phyloP scores from a whole-genome alignment of 2,797 vertebrate genomes.

The Fundulus diaphanus region DNA sequence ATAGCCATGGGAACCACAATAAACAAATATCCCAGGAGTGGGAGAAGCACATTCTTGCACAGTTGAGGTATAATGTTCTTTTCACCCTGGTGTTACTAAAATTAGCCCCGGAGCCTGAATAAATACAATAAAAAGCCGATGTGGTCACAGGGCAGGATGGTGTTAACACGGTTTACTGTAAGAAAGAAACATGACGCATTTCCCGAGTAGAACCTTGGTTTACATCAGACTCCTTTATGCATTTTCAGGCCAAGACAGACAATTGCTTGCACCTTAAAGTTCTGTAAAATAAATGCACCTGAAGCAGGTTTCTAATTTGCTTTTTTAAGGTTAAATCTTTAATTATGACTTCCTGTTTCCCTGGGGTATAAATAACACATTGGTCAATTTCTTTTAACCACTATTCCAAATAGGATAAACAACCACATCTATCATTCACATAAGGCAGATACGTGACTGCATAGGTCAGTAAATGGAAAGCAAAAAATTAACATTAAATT shows the following conservation, averaged over 20 bases:
- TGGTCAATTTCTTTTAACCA: too few relatives aligned
- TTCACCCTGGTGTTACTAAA: not conserved
- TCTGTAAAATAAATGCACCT: not conserved
- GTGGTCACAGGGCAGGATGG: not conserved
- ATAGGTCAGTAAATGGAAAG: too few relatives aligned
- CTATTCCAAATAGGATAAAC: too few relatives aligned
- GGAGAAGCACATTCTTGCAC: slow-evolving; percentile 3
- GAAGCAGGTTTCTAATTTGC: too few relatives aligned
- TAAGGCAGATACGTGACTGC: too few relatives aligned
- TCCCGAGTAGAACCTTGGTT: not conserved
- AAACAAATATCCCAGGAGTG: slow-evolving; percentile 45
- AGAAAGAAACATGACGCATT: not conserved
- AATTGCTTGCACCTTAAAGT: too few relatives aligned
- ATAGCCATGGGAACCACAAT: slow-evolving; percentile 65
- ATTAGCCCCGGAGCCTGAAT: not conserved
- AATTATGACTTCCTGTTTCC: not conserved
- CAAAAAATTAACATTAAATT: too few relatives aligned
- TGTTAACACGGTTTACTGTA: slow-evolving; percentile 1
- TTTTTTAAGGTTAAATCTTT: not conserved
- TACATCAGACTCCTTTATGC: not conserved
- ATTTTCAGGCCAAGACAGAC: not conserved
- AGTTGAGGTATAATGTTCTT: slow-evolving; percentile 4
- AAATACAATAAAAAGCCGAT: not conserved
- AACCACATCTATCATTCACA: too few relatives aligned
- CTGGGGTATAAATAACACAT: too few relatives aligned